These are phyloP conservation scores for Synanthedon formicaeformis DNA, from an alignment of 2,888 invertebrate species.

Conservation along the genomic window DNA sequence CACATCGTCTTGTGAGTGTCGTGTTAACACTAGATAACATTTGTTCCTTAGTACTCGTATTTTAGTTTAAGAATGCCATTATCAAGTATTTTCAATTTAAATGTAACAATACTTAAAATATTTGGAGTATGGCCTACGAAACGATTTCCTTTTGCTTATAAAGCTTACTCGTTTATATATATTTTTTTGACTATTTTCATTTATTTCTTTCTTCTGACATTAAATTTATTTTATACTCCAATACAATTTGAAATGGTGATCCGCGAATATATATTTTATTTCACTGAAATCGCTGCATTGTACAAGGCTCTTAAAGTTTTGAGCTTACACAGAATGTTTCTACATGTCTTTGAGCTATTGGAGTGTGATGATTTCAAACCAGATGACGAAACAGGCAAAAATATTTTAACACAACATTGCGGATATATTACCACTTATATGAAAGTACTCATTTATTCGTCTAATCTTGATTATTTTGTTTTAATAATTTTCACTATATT, in stretches of 20 bases:
- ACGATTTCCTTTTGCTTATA: constrained; percentile 24
- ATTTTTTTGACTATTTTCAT: constrained; percentile 22
- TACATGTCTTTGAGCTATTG: constrained; percentile 30
- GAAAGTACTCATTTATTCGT: constrained; percentile 19
- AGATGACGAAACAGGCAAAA: constrained; percentile 19
- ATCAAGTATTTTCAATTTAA: not conserved
- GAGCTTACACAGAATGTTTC: constrained; percentile 27
- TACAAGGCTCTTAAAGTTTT: constrained; percentile 37
- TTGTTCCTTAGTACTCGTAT: not conserved
- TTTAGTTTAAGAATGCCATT: not conserved
- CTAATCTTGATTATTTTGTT: constrained; percentile 23
- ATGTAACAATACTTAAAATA: constrained; percentile 20
- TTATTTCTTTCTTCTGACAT: constrained; percentile 34
- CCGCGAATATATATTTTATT: constrained; percentile 29
- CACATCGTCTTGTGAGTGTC: no score
- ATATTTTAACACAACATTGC: constrained; percentile 20
- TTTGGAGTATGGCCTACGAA: constrained; percentile 42
- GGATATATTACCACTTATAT: constrained; percentile 23
- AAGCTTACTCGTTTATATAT: constrained; percentile 30
- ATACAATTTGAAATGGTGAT: constrained; percentile 35
- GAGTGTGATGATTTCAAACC: constrained; percentile 33
- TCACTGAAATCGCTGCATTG: not conserved
- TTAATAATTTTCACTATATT: constrained; percentile 29
- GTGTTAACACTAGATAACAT: no score
- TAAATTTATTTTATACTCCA: constrained; percentile 34